Base-by-base conservation (phyloP, 1,140 invertebrate genomes). In the Pseudomyrmex concolor region DNA sequence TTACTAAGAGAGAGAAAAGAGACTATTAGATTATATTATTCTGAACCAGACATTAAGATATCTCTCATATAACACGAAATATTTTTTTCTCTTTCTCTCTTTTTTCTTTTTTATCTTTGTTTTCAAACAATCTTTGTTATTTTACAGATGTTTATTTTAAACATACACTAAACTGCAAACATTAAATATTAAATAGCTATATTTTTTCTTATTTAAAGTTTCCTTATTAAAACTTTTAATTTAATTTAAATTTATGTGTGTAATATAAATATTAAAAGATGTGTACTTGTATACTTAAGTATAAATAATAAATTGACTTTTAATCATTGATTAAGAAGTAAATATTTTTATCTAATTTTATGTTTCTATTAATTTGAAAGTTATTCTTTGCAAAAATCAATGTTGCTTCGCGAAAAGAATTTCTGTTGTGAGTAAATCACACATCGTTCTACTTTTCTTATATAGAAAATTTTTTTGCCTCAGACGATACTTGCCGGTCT, bases 401-500 rank as follows among this genome's bases (percentile, higher is more conserved):
- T 5, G 17, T 51, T 4, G 9, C 8, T 68, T 5, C 0, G 17
- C 9, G 9, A 67, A 67, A 13, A 73, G 25, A 55, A 70, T 71
- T 60, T 67, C 17, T 77, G 17, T 77, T 34, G 17, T 45, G 54
- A 71, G 22, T 71, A 59, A 59, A 60, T 70, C 45, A 34, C 34
- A 68, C 13, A 13, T 57, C 15, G 9, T 48, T 78, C 19, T 25
- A 78, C 19, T 57, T 70, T n/a, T 78, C 51, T 78, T 13, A 78
- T 17, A 78, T 68, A 48, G 62, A 68, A 83, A 74, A 51, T 78
- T 15, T 78, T 83, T 83, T 55, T 67, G 9, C 57, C 45, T 51
- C 17, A 98, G 97, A 98, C 95, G 97, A 97, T 89, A 98, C 97
- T 1, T 98, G 97, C 92, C 96, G 97, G 73, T 96, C 97, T 19